Evolutionary conservation across 2,113 vertebrate species (phyloP).

Genomic region (Phalacrocorax carbo): DNA sequence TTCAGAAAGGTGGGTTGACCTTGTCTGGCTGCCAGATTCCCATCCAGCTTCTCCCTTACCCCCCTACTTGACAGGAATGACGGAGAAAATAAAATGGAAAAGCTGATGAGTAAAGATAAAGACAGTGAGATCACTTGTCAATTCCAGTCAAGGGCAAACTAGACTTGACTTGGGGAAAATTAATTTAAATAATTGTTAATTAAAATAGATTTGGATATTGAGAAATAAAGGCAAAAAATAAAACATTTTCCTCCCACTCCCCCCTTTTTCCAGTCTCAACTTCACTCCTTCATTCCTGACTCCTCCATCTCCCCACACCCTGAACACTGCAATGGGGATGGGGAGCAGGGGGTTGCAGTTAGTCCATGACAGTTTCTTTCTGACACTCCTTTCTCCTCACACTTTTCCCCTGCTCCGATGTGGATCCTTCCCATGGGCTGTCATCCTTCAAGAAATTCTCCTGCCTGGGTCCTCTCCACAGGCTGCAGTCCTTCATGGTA

Average conservation of each 20-base stretch:
- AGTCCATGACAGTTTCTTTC: neutral
- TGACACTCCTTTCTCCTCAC: neutral
- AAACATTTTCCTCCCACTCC: neutral
- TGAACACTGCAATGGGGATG: neutral
- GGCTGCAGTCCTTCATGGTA: neutral
- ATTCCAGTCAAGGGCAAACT: neutral
- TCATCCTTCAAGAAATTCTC: neutral
- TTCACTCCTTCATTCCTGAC: neutral
- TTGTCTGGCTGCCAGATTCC: neutral
- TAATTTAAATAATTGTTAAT: neutral
- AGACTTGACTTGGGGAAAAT: neutral
- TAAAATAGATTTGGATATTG: neutral
- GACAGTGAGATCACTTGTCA: neutral
- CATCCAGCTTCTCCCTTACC: neutral
- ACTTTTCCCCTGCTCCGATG: accelerated
- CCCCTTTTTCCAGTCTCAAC: neutral
- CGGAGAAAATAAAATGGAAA: neutral
- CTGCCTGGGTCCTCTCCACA: neutral
- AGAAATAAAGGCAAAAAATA: neutral
- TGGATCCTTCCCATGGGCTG: neutral
- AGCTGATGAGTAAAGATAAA: neutral
- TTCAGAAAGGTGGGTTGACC: neutral
- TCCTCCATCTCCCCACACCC: neutral
- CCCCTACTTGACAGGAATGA: neutral
- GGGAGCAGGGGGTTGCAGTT: neutral